A percentile compares a stretch with the other conserved stretches of the same genome.
Conservation (phyloP, 2,797 vertebrate species). For the Gila robusta region DNA sequence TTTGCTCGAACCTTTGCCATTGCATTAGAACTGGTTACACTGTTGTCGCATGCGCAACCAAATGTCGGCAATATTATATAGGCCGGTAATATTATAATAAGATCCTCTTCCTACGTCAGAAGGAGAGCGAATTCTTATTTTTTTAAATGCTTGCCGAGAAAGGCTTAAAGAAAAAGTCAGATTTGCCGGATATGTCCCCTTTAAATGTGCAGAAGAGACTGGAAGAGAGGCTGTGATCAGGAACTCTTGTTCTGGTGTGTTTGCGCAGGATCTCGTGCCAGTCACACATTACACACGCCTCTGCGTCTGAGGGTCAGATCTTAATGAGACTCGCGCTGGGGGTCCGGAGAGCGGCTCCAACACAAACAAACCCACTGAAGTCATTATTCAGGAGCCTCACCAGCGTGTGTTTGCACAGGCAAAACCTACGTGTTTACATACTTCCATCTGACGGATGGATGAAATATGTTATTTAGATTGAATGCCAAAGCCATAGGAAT, state of each 20-base stretch:
- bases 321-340: conserved; percentile 68
- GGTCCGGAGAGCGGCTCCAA: conserved; percentile 69
- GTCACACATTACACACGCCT: conserved; percentile 64
- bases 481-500: conserved; percentile 55
- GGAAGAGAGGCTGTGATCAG: not conserved
- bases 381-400: conserved; percentile 70
- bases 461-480: conserved; percentile 70
- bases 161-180: too few species aligned
- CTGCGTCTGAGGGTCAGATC: conserved; percentile 36
- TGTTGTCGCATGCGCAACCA: too few species aligned
- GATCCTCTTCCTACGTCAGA: too few species aligned
- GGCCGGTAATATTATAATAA: too few species aligned
- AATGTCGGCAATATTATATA: too few species aligned
- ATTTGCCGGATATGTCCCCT: too few species aligned
- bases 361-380: conserved; percentile 79
- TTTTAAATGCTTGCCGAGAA: too few species aligned
- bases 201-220: not conserved
- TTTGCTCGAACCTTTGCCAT: too few species aligned
- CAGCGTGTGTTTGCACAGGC: conserved; percentile 67
- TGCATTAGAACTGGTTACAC: too few species aligned
- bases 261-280: conserved; percentile 64
- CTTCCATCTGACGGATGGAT: conserved; percentile 63
- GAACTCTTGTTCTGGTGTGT: not conserved
- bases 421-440: conserved; percentile 72
- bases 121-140: too few species aligned